phyloP scores from a whole-genome alignment of 2,888 invertebrate genomes.

The Oscheius sp. region DNA sequence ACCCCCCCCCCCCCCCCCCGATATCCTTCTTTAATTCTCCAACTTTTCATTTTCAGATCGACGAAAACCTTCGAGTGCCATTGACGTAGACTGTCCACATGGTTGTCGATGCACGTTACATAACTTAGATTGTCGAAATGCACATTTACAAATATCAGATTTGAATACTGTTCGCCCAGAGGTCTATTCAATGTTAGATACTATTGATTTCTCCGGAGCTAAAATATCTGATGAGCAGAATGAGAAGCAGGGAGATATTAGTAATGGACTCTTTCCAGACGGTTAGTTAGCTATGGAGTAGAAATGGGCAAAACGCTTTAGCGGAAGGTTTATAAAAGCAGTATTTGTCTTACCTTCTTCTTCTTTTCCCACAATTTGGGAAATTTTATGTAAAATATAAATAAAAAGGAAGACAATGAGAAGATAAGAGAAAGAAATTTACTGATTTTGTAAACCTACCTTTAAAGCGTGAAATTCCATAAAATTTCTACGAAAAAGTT shows the following conservation, averaged over 20 bases:
- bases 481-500: background rate
- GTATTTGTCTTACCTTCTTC: too few species aligned
- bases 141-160: background rate
- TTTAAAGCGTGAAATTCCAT: background rate
- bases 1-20: background rate
- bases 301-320: background rate
- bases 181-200: constrained; percentile 2
- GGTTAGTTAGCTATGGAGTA: background rate
- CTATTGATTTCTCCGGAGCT: constrained; percentile 9
- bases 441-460: too few species aligned
- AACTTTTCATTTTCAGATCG: background rate
- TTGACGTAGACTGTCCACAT: background rate
- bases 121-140: constrained; percentile 4
- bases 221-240: too few species aligned
- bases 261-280: constrained; percentile 5
- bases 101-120: constrained; percentile 1
- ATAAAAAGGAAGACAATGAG: too few species aligned
- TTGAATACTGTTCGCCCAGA: constrained; percentile 3
- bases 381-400: too few species aligned
- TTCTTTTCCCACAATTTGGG: background rate
- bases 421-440: too few species aligned
- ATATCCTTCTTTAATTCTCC: background rate
- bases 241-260: background rate
- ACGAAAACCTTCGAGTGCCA: background rate
- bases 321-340: background rate